phyloP scores from a whole-genome alignment of 2,797 vertebrate genomes.

The Ctenopoma multispine region DNA sequence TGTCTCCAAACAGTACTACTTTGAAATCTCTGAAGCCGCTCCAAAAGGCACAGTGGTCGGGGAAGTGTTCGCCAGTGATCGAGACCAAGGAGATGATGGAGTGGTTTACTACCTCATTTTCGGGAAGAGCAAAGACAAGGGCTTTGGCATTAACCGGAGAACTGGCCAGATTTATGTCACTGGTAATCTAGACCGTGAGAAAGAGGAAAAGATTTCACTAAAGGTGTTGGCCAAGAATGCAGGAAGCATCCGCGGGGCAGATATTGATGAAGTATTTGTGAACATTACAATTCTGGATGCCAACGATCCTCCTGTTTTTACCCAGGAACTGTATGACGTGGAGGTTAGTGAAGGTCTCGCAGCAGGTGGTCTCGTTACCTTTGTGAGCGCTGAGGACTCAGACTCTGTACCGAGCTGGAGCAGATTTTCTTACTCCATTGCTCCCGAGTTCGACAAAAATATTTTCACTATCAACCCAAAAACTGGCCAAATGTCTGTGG shows the following conservation, averaged over 20 bases:
- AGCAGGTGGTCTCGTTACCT: slow-evolving; percentile 92
- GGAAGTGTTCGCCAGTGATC: slow-evolving; percentile 98
- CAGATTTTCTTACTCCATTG: slow-evolving; percentile 94
- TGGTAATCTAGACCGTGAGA: slow-evolving; percentile 93
- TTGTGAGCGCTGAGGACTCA: slow-evolving; percentile 95
- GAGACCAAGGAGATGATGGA: slow-evolving; percentile 94
- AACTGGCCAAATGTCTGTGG: slow-evolving; percentile 95
- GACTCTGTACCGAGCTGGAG: slow-evolving; percentile 99
- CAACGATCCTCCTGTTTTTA: slow-evolving; percentile 96
- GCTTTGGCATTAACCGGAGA: slow-evolving; percentile 91
- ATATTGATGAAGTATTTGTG: slow-evolving; percentile 96
- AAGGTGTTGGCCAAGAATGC: slow-evolving; percentile 96
- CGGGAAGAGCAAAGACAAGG: slow-evolving; percentile 93
- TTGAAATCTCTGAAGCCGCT: slow-evolving; percentile 96
- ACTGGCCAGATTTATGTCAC: slow-evolving; percentile 95
- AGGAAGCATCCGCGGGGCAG: slow-evolving; percentile 93
- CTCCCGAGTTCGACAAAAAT: slow-evolving; percentile 87
- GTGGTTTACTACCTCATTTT: slow-evolving; percentile 97
- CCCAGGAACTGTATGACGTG: slow-evolving; percentile 89
- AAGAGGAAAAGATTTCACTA: slow-evolving; percentile 93
- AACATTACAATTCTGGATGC: slow-evolving; percentile 96
- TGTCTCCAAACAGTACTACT: slow-evolving; percentile 98
- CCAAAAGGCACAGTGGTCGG: slow-evolving; percentile 91
- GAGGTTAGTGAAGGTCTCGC: slow-evolving; percentile 94
- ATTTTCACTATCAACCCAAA: slow-evolving; percentile 95